Evolutionary conservation across 1,140 invertebrate species (phyloP), one percentile per base, ranked within the genome.

Genomic region (Amyelois transitella): DNA sequence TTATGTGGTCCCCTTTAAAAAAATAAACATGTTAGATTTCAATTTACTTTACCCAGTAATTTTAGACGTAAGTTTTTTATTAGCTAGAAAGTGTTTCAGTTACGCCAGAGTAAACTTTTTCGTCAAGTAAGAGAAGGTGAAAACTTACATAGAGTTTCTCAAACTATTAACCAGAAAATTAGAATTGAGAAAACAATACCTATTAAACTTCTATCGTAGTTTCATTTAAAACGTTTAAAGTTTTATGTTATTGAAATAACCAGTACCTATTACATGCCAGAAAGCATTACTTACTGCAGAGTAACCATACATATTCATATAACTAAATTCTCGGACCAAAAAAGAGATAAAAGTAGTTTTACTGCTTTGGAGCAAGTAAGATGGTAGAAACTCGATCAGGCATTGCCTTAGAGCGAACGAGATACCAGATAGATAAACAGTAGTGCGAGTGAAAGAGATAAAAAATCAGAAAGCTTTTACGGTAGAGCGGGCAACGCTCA

Each of bases 301-400:
- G 60, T 68, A 60, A 72, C 62, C 65, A 81, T 84, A 79, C 77
- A 84, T 86, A 83, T 86, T 80, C 79, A 81, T 86, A 85, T 76
- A 66, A 75, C 60, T 75, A 75, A 82, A 78, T 78, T 81, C 72
- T 72, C 69, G 66, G 69, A 80, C 67, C 58, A 69, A 79, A 81
- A 82, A 66, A 75, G 72, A 77, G 68, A 83, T 81, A 85, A 85
- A 86, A 82, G 78, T 84, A 83, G 81, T 85, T 81, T 69, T 77
- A 86, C 81, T 73, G 72, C 83, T 82, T 81, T 64, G 71, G 77
- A 73, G 78, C 75, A 83, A 86, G 81, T 78, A 84, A 81, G 81
- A 85, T 83, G 78, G 83, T 85, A 85, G 78, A 79, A 85, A 83
- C 80, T 86, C 75, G 83, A 86, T 86, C 81, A 79, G 65, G 65